phyloP scores from a whole-genome alignment of 2,113 vertebrate genomes.

The Coregonus clupeaformis region DNA sequence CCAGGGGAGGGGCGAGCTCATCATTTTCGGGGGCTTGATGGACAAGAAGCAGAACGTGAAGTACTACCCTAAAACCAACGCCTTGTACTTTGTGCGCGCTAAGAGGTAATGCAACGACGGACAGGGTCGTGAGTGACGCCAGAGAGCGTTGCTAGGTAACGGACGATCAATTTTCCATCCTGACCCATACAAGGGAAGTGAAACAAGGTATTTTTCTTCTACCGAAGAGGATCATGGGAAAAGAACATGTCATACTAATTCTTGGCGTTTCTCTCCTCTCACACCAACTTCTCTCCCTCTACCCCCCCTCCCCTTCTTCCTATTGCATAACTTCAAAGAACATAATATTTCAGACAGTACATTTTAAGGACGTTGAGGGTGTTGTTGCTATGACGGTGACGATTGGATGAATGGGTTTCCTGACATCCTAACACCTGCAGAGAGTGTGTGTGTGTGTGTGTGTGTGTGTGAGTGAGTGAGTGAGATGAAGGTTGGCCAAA shows the following conservation, averaged over 20 bases:
- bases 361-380: conserved; percentile 45
- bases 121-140: not conserved
- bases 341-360: conserved; percentile 56
- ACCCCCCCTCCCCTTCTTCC: conserved; percentile 58
- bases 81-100: conserved; percentile 98
- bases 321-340: conserved; percentile 58
- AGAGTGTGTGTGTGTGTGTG: conserved; percentile 15
- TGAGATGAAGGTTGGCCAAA: conserved; percentile 20
- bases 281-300: conserved; percentile 52
- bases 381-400: conserved; percentile 40
- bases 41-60: conserved; percentile 99
- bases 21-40: conserved; percentile 97
- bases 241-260: conserved; percentile 46
- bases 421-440: conserved; percentile 12
- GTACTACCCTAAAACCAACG: conserved; percentile 98
- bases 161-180: conserved; percentile 13
- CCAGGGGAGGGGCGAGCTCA: conserved; percentile 93
- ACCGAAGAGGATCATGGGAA: conserved; percentile 47
- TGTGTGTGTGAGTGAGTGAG: conserved; percentile 2
- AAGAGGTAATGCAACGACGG: conserved; percentile 88
- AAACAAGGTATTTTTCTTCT: conserved; percentile 67
- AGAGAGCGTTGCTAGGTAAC: conserved; percentile 4
- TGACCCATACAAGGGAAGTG: conserved; percentile 55
- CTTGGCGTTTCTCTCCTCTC: conserved; percentile 61
- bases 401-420: conserved; percentile 47